Conservation (phyloP, 2,888 invertebrate species). For the Macrosoma leucophasiata region DNA sequence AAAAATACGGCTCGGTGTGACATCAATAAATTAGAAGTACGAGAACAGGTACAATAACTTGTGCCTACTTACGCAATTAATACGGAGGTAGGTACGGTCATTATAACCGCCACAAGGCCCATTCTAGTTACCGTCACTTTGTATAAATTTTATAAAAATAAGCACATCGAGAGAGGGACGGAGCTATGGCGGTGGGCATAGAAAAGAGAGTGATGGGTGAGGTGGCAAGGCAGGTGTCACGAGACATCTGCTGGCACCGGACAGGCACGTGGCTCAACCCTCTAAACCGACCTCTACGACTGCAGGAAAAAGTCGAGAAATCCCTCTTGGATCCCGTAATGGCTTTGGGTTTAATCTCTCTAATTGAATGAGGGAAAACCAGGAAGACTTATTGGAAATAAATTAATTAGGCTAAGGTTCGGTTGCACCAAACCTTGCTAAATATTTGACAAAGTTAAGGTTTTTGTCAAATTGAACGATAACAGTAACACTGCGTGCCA, state of each 20-base stretch:
- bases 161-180: constrained; percentile 58
- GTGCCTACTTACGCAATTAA: constrained; percentile 43
- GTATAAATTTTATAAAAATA: constrained; percentile 75
- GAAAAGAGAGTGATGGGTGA: constrained; percentile 56
- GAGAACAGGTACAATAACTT: constrained; percentile 5
- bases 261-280: constrained; percentile 70
- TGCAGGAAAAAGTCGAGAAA: constrained; percentile 58
- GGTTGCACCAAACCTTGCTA: no score
- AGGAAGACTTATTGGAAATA: no score
- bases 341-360: no score
- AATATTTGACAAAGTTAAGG: no score
- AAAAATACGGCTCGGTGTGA: constrained; percentile 1
- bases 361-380: no score
- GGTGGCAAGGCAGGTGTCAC: constrained; percentile 71
- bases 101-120: constrained; percentile 65
- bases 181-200: constrained; percentile 38
- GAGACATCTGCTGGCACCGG: constrained; percentile 65
- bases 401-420: no score
- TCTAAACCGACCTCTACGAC: constrained; percentile 53
- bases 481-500: no score
- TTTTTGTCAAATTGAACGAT: no score
- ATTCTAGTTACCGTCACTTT: constrained; percentile 72
- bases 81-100: constrained; percentile 50
- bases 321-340: constrained; percentile 40
- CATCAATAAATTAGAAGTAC: constrained; percentile 8